These are phyloP conservation scores for Tiliqua scincoides DNA, from an alignment of 2,113 vertebrate genomes.

Conservation along the genomic window DNA sequence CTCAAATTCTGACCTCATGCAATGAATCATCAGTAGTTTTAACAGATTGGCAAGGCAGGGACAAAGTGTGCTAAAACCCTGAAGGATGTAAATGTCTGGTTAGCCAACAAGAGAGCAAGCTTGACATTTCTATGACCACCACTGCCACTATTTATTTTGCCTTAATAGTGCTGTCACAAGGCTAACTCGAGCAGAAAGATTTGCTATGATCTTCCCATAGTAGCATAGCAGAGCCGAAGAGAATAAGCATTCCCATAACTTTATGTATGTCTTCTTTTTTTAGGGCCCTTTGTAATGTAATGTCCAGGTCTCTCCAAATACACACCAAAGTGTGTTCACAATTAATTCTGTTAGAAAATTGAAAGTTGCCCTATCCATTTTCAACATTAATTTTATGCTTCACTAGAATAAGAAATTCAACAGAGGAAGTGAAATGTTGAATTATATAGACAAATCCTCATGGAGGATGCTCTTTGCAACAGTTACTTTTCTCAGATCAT, in stretches of 20 bases:
- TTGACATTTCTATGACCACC: slow-evolving; percentile 71
- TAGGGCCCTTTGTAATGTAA: slow-evolving; percentile 26
- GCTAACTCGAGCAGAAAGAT: slow-evolving; percentile 55
- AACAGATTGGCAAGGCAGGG: slow-evolving; percentile 61
- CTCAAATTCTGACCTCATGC: slow-evolving; percentile 59
- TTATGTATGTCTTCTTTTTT: slow-evolving; percentile 52
- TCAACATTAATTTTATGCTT: slow-evolving; percentile 37
- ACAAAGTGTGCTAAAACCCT: slow-evolving; percentile 55
- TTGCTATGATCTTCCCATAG: slow-evolving; percentile 57
- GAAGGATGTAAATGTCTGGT: slow-evolving; percentile 60
- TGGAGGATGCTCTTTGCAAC: slow-evolving; percentile 31
- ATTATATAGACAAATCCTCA: slow-evolving; percentile 29
- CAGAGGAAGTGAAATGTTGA: slow-evolving; percentile 21
- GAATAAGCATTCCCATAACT: slow-evolving; percentile 64
- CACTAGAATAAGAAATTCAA: slow-evolving; percentile 45
- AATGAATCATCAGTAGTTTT: slow-evolving; percentile 61
- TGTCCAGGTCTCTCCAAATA: slow-evolving; percentile 49
- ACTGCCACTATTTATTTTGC: slow-evolving; percentile 68
- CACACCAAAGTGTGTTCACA: slow-evolving; percentile 40
- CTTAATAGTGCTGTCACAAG: slow-evolving; percentile 56
- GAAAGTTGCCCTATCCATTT: slow-evolving; percentile 16
- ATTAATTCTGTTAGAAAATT: not conserved
- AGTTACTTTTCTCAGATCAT: slow-evolving; percentile 41
- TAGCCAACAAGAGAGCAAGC: slow-evolving; percentile 57
- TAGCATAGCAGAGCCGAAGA: slow-evolving; percentile 62